Evolutionary conservation across 2,113 vertebrate genomes (phyloP).

Genomic region (Hippopotamus amphibius): DNA sequence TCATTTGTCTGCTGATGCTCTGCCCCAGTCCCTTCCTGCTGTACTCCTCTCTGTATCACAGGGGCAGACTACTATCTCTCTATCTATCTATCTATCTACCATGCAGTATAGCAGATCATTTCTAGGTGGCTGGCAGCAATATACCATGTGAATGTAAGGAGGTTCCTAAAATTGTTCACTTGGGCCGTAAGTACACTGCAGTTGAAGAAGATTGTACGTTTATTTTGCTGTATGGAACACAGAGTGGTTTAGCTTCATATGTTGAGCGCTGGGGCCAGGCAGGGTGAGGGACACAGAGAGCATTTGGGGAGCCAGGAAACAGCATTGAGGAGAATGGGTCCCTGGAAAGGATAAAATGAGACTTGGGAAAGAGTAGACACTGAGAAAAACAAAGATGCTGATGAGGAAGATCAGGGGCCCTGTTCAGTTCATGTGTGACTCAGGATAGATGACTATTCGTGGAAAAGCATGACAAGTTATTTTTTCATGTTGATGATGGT

Average conservation of each 20-base stretch:
- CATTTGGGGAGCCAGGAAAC: neutral
- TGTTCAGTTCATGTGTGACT: neutral
- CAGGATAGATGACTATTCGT: accelerated
- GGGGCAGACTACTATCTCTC: neutral
- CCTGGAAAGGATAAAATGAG: neutral
- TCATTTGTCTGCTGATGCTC: neutral
- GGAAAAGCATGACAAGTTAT: neutral
- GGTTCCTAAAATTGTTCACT: neutral
- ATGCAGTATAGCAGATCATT: neutral
- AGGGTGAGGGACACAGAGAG: neutral
- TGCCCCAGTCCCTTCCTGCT: neutral
- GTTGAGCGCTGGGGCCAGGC: neutral
- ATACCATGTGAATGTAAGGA: neutral
- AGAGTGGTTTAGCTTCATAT: neutral
- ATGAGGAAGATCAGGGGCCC: neutral
- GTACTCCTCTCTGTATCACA: neutral
- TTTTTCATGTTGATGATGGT: neutral
- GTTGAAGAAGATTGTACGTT: neutral
- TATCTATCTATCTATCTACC: neutral
- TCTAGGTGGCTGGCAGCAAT: neutral
- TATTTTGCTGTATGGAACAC: neutral
- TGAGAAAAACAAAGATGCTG: neutral
- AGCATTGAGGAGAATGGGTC: accelerated
- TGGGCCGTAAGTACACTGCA: no score
- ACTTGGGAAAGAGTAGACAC: neutral